Conservation (phyloP, 2,113 vertebrate genomes). For the Pao palembangensis region DNA sequence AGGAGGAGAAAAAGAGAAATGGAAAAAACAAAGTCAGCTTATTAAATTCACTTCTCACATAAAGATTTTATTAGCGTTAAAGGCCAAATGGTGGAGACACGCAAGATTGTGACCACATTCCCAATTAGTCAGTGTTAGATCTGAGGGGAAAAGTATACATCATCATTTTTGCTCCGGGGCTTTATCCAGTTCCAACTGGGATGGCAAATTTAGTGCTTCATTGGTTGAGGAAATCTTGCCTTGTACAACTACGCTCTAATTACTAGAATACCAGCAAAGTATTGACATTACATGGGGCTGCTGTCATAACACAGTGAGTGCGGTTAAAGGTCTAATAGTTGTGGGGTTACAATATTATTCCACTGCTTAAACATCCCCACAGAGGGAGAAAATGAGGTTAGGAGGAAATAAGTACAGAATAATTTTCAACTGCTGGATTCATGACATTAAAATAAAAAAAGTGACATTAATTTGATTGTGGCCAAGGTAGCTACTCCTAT, state of each 20-base stretch:
- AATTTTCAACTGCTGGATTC: constrained; percentile 1
- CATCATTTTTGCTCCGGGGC: constrained; percentile 43
- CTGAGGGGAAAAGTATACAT: constrained; percentile 37
- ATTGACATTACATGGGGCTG: constrained; percentile 52
- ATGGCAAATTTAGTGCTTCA: constrained; percentile 63
- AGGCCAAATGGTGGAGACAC: constrained; percentile 40
- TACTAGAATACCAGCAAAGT: constrained; percentile 47
- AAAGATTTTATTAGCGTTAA: constrained; percentile 25
- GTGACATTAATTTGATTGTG: too few species aligned
- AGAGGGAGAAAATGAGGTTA: constrained; percentile 7
- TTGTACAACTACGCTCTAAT: constrained; percentile 61
- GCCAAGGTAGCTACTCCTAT: too few species aligned
- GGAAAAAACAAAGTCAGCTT: constrained; percentile 37
- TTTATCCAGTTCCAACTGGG: constrained; percentile 44
- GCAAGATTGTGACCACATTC: constrained; percentile 39
- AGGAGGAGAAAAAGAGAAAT: not conserved
- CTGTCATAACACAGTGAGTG: constrained; percentile 53
- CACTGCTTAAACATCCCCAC: constrained; percentile 19
- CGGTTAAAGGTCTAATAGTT: constrained; percentile 37
- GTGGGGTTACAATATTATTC: constrained; percentile 11
- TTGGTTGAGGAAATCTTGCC: constrained; percentile 53
- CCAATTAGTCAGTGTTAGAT: constrained; percentile 46
- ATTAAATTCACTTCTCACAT: constrained; percentile 27
- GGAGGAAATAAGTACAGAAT: constrained; percentile 4
- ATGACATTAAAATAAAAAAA: not conserved